A percentile compares a stretch with the other conserved stretches of the same genome.
Evolutionary conservation across 2,113 vertebrate genomes (phyloP).

Genomic region (Chionodraco myersi): DNA sequence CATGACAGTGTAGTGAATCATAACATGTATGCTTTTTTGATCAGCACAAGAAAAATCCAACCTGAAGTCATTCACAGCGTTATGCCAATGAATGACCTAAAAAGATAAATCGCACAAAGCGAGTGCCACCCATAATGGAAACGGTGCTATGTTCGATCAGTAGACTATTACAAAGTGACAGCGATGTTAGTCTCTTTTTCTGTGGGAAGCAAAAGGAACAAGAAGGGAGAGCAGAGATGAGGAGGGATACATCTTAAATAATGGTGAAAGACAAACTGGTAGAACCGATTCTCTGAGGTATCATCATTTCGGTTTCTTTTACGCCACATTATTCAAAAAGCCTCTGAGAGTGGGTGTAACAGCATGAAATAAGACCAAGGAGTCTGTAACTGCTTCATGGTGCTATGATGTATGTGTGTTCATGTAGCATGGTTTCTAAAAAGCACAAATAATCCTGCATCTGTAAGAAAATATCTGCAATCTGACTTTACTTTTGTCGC

Average conservation of each 20-base stretch:
- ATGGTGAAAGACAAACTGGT: slow-evolving; percentile 39
- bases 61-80: slow-evolving; percentile 37
- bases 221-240: not conserved
- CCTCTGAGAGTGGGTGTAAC: slow-evolving; percentile 37
- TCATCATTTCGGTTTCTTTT: slow-evolving; percentile 30
- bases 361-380: slow-evolving; percentile 16
- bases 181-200: slow-evolving; percentile 10
- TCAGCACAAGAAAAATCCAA: slow-evolving; percentile 24
- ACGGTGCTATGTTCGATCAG: slow-evolving; percentile 33
- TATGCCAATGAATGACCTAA: slow-evolving; percentile 49
- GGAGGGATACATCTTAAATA: slow-evolving; percentile 38
- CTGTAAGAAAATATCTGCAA: not conserved
- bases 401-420: slow-evolving; percentile 15
- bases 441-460: slow-evolving; percentile 34
- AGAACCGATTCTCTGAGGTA: slow-evolving; percentile 25
- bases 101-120: slow-evolving; percentile 15
- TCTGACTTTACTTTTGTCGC: not conserved
- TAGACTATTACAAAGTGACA: slow-evolving; percentile 27
- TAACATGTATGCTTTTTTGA: slow-evolving; percentile 10
- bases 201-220: slow-evolving; percentile 14
- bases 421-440: not conserved
- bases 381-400: slow-evolving; percentile 3
- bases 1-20: slow-evolving; percentile 25
- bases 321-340: slow-evolving; percentile 33
- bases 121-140: slow-evolving; percentile 19